Percentiles rank a stretch among this genome's conserved stretches.
Conservation (phyloP, 1,140 invertebrate genomes). For the Ips nitidus region DNA sequence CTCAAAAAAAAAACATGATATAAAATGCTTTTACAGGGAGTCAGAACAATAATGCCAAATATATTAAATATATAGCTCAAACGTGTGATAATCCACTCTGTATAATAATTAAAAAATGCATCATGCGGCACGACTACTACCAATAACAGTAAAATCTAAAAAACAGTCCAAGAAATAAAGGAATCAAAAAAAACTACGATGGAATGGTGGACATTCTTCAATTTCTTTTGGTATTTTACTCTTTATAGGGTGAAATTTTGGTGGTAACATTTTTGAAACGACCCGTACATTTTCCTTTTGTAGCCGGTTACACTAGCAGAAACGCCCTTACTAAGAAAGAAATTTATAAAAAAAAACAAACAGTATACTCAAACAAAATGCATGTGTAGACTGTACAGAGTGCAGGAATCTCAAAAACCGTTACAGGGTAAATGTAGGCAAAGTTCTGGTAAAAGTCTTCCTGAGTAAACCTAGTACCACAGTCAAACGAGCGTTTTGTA, state of each 20-base stretch:
- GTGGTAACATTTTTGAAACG: neutral
- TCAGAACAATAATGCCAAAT: conserved; percentile 44
- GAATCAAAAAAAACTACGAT: conserved; percentile 30
- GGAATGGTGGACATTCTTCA: conserved; percentile 33
- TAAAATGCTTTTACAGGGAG: conserved; percentile 40
- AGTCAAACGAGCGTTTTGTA: no score
- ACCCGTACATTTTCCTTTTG: no score
- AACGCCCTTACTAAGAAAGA: neutral
- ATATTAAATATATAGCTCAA: conserved; percentile 19
- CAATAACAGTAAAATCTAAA: conserved; percentile 20
- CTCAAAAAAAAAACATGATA: neutral
- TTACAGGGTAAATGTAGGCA: no score
- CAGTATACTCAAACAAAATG: conserved; percentile 21
- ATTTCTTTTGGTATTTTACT: conserved; percentile 1
- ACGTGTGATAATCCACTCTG: neutral
- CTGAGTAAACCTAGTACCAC: no score
- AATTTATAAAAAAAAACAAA: neutral
- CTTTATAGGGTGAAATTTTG: neutral
- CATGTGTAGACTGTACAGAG: no score
- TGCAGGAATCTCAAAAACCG: no score
- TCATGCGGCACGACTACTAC: conserved; percentile 31
- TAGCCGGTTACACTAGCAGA: neutral
- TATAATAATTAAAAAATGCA: conserved; percentile 28
- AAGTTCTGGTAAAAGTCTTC: no score
- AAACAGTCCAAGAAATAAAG: conserved; percentile 19